A percentile compares a stretch with the other conserved stretches of the same genome.
phyloP scores from a whole-genome alignment of 1,140 invertebrate species.

The Hyles euphorbiae region DNA sequence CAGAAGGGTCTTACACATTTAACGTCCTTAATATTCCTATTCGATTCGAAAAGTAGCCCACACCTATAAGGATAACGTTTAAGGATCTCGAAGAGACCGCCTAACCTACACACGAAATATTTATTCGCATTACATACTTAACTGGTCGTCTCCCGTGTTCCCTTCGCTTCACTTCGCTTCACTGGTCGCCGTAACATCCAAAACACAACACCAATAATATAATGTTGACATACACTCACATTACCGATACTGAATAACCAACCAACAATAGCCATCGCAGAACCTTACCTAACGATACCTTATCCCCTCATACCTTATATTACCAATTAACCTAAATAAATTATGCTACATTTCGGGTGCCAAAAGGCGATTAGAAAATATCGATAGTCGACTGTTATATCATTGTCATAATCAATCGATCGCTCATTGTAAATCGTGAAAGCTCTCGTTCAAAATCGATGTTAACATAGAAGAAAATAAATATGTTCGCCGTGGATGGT shows the following conservation, averaged over 20 bases:
- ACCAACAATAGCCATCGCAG: conserved; percentile 65
- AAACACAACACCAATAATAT: conserved; percentile 50
- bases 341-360: conserved; percentile 55
- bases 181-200: conserved; percentile 42
- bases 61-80: conserved; percentile 65
- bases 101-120: conserved; percentile 54
- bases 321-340: conserved; percentile 56
- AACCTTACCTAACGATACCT: conserved; percentile 53
- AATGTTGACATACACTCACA: conserved; percentile 55
- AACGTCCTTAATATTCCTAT: conserved; percentile 55
- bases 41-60: conserved; percentile 67
- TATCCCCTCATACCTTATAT: conserved; percentile 59
- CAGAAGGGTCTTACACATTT: conserved; percentile 57
- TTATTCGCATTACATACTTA: conserved; percentile 29
- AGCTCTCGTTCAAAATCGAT: conserved; percentile 16
- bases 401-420: conserved; percentile 24
- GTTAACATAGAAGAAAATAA: conserved; percentile 1
- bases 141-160: conserved; percentile 32
- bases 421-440: conserved; percentile 20
- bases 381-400: conserved; percentile 35
- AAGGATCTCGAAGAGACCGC: conserved; percentile 58
- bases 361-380: conserved; percentile 58
- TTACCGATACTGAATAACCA: conserved; percentile 58
- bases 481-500: background rate
- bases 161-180: conserved; percentile 16